Evolutionary conservation across 2,113 vertebrate species (phyloP).

Genomic region (cattle (Bos taurus)): ARS-UCD2.0 NC_037334.1:15744501-15745000

Average conservation of each 20-base stretch:
- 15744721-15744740: background rate
- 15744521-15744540: background rate
- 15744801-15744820: background rate
- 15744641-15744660: constrained; percentile 97
- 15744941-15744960: background rate
- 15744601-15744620: constrained; percentile 99
- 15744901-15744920: background rate
- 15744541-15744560: constrained; percentile 73
- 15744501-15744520: background rate
- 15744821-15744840: background rate
- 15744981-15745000: background rate
- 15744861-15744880: background rate
- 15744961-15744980: background rate
- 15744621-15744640: constrained; percentile 98
- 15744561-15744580: constrained; percentile 97
- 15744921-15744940: background rate
- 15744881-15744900: background rate
- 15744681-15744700: constrained; percentile 70
- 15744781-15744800: background rate
- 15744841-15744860: background rate
- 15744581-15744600: constrained; percentile 96
- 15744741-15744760: background rate
- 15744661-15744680: constrained; percentile 98
- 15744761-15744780: background rate
- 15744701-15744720: background rate